phyloP scores from a whole-genome alignment of 1,140 invertebrate species.

The Pomacea maculata region DNA sequence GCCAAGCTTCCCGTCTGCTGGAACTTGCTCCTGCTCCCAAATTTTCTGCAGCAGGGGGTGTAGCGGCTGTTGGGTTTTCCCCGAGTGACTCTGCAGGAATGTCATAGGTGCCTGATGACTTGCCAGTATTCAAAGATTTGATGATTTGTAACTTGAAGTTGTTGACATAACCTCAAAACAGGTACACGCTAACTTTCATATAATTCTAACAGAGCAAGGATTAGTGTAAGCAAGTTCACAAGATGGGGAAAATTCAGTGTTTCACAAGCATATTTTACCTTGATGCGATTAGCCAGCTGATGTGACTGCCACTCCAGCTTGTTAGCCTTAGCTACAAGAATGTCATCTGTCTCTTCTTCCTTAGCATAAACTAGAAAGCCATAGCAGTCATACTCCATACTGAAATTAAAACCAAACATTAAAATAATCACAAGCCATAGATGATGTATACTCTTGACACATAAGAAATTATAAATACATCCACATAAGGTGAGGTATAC shows the following conservation, averaged over 20 bases:
- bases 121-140: too few species aligned
- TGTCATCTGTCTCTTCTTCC: slow-evolving; percentile 46
- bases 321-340: slow-evolving; percentile 51
- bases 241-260: not conserved
- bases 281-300: slow-evolving; percentile 51
- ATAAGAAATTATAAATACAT: too few species aligned
- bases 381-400: slow-evolving; percentile 54
- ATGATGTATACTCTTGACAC: too few species aligned
- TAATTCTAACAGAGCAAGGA: not conserved
- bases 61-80: too few species aligned
- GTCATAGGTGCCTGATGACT: too few species aligned
- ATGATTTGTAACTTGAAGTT: too few species aligned
- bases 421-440: too few species aligned
- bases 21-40: too few species aligned
- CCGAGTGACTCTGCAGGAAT: too few species aligned
- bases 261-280: slow-evolving; percentile 43
- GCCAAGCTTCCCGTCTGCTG: too few species aligned
- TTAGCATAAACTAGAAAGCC: slow-evolving; percentile 45
- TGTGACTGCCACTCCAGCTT: slow-evolving; percentile 55
- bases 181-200: not conserved
- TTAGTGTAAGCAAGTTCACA: not conserved
- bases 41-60: too few species aligned
- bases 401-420: slow-evolving; percentile 6
- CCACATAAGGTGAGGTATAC: too few species aligned
- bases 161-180: not conserved